These are phyloP conservation scores for Alces alces DNA, from an alignment of 2,113 vertebrate species.

Conservation along the genomic window DNA sequence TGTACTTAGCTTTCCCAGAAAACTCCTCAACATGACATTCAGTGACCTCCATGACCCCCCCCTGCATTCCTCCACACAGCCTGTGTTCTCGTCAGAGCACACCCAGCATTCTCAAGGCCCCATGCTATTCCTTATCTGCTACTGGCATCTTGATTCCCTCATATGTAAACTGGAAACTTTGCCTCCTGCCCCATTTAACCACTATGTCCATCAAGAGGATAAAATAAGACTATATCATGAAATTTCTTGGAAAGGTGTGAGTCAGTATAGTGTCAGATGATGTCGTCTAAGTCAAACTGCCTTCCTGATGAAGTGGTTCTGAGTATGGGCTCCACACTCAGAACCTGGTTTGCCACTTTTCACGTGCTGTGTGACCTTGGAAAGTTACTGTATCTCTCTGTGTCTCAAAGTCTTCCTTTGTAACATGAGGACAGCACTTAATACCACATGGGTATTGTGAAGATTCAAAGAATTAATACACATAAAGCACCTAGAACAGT, in stretches of 20 bases:
- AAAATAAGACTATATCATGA: neutral
- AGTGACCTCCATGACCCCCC: rapidly evolving
- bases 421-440: neutral
- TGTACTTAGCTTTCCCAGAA: neutral
- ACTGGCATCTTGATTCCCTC: neutral
- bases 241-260: neutral
- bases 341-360: neutral
- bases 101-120: neutral
- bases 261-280: neutral
- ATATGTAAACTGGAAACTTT: neutral
- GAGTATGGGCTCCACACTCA: neutral
- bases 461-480: neutral
- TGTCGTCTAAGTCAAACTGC: neutral
- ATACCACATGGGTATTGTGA: neutral
- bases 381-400: neutral
- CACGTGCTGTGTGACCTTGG: neutral
- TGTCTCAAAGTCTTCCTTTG: neutral
- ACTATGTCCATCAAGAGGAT: neutral
- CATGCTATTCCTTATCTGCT: neutral
- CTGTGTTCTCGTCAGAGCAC: neutral
- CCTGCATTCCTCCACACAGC: neutral
- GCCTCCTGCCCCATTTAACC: neutral
- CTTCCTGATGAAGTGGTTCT: neutral
- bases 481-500: neutral
- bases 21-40: neutral